Conservation (phyloP, 2,797 vertebrate genomes). For the Characodon lateralis region DNA sequence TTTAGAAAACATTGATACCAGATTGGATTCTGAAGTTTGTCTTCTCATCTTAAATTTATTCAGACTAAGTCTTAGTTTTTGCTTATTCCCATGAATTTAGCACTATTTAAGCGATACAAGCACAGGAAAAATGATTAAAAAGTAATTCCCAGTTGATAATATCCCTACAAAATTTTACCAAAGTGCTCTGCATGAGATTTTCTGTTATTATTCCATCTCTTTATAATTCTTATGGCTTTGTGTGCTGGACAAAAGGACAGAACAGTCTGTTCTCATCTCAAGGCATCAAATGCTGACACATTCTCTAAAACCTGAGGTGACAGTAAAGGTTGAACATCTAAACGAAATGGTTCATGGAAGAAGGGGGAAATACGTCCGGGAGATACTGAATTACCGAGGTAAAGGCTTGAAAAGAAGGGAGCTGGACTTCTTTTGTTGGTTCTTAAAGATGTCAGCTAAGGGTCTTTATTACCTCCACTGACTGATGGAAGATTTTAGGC, state of each 20-base stretch:
- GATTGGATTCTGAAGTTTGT: background rate
- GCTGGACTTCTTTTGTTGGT: background rate
- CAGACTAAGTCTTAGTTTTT: background rate
- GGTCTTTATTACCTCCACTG: no score
- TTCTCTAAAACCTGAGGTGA: constrained; percentile 1
- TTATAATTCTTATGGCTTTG: background rate
- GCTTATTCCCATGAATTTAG: background rate
- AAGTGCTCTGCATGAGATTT: background rate
- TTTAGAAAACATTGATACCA: background rate
- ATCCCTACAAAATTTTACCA: background rate
- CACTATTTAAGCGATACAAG: background rate
- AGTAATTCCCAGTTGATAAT: background rate
- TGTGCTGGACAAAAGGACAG: background rate
- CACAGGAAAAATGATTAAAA: background rate
- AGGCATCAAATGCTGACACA: background rate
- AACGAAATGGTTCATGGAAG: background rate
- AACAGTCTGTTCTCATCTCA: constrained; percentile 2
- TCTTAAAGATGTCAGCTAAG: background rate
- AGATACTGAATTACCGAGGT: background rate
- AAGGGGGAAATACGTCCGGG: background rate
- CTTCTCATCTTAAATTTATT: background rate
- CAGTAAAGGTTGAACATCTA: background rate
- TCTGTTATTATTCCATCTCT: background rate
- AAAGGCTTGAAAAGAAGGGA: background rate
- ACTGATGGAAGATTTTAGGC: background rate